A percentile compares a stretch with the other conserved stretches of the same genome.
These are phyloP conservation scores for Drosophila aff. DNA, from an alignment of 1,140 invertebrate genomes.

Conservation along the genomic window DNA sequence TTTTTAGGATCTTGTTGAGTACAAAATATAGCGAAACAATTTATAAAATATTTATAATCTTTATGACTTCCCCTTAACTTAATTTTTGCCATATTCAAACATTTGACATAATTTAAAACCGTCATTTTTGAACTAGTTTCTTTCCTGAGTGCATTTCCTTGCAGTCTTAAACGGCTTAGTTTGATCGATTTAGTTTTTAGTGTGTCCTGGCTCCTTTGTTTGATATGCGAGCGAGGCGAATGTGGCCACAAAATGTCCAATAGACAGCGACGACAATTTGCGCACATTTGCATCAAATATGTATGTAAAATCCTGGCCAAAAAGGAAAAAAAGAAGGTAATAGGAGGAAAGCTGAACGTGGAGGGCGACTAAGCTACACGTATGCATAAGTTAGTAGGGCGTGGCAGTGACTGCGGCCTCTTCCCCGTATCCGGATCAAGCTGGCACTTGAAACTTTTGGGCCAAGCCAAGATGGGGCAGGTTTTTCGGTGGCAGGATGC, in stretches of 20 bases:
- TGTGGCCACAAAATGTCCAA: constrained; percentile 55
- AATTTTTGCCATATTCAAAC: not conserved
- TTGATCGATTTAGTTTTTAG: not conserved
- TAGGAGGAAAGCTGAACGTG: constrained; percentile 3
- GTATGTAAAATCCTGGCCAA: constrained; percentile 56
- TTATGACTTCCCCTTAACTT: not conserved
- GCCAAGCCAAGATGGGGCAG: constrained; percentile 45
- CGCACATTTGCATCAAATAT: constrained; percentile 66
- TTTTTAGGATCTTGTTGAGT: not conserved
- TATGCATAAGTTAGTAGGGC: constrained; percentile 75
- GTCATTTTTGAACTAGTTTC: too few relatives aligned
- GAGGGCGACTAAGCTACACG: constrained; percentile 58
- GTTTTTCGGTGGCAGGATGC: constrained; percentile 6
- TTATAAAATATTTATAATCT: not conserved
- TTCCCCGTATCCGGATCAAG: constrained; percentile 17
- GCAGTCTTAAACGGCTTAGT: not conserved
- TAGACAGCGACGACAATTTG: constrained; percentile 67
- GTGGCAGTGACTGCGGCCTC: constrained; percentile 9
- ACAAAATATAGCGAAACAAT: not conserved
- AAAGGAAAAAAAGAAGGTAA: constrained; percentile 29
- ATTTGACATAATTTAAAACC: not conserved
- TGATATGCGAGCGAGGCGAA: constrained; percentile 36
- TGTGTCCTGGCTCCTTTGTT: constrained; percentile 24
- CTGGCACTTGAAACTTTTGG: constrained; percentile 68
- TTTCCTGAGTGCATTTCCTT: not conserved